Conservation (phyloP, 2,797 vertebrate species). For the Alfaro cultratus region DNA sequence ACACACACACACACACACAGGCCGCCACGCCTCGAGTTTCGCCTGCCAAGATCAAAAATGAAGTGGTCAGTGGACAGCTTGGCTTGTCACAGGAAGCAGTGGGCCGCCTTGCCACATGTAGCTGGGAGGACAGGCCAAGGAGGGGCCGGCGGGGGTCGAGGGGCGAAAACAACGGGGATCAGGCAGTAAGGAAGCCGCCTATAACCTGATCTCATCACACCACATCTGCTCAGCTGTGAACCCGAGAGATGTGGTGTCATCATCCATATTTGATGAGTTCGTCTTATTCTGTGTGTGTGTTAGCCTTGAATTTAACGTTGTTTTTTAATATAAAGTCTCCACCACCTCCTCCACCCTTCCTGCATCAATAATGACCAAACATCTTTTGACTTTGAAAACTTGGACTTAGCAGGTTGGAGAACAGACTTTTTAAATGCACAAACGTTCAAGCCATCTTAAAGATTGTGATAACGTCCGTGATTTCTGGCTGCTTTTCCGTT, state of each 20-base stretch:
- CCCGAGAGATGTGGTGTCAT: constrained; percentile 30
- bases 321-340: constrained; percentile 15
- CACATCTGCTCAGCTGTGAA: constrained; percentile 72
- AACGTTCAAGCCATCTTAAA: not conserved
- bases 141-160: constrained; percentile 35
- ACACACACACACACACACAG: constrained; percentile 8
- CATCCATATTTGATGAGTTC: constrained; percentile 63
- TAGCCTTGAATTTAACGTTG: constrained; percentile 39
- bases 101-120: constrained; percentile 69
- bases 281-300: constrained; percentile 46
- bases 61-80: constrained; percentile 81
- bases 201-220: constrained; percentile 69
- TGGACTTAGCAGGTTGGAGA: not conserved
- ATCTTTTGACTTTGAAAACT: constrained; percentile 45
- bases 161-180: constrained; percentile 30
- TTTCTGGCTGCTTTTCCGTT: not conserved
- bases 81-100: constrained; percentile 76
- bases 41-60: constrained; percentile 74
- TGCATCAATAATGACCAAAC: constrained; percentile 27
- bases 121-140: constrained; percentile 77
- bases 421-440: not conserved
- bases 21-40: constrained; percentile 34
- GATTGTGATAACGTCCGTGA: not conserved
- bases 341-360: not conserved
- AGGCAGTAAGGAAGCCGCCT: constrained; percentile 26